A percentile compares a stretch with the other conserved stretches of the same genome.
Evolutionary conservation across 2,797 vertebrate species (phyloP).

Genomic region (Acrocephalus scirpaceus): DNA sequence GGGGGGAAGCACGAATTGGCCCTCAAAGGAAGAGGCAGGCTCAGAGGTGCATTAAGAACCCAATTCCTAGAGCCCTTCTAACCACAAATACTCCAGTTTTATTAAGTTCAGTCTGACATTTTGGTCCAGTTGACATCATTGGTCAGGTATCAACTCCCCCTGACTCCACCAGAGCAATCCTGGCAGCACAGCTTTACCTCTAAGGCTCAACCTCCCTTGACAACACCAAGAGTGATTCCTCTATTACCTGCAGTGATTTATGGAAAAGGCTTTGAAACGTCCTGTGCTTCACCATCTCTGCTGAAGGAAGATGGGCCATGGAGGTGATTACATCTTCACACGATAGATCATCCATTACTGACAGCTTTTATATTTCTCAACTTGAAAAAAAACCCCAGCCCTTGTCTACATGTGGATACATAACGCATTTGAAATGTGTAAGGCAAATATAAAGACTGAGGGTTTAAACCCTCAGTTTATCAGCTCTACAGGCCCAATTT

Average conservation of each 20-base stretch:
- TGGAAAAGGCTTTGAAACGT: constrained; percentile 64
- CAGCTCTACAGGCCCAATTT: constrained; percentile 79
- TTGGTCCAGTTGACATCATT: constrained; percentile 23
- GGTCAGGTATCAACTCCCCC: background rate
- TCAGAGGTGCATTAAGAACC: constrained; percentile 27
- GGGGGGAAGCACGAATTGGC: constrained; percentile 23
- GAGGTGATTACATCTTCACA: constrained; percentile 26
- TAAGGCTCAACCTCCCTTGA: constrained; percentile 48
- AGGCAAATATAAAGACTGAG: constrained; percentile 56
- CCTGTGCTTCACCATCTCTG: constrained; percentile 54
- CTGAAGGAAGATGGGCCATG: constrained; percentile 67
- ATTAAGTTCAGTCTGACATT: constrained; percentile 14
- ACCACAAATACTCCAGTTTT: constrained; percentile 26
- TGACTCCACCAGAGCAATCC: background rate
- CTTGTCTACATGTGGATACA: constrained; percentile 44
- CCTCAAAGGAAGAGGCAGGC: constrained; percentile 51
- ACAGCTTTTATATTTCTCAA: constrained; percentile 51
- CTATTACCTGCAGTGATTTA: constrained; percentile 62
- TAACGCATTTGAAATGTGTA: constrained; percentile 71
- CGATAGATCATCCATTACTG: background rate
- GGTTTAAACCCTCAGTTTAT: constrained; percentile 79
- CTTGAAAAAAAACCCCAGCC: constrained; percentile 3
- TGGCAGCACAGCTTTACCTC: constrained; percentile 36
- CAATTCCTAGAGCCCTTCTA: constrained; percentile 31
- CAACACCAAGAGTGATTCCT: constrained; percentile 56